These are phyloP conservation scores for Potamilus streckersoni DNA, from an alignment of 1,140 invertebrate genomes.

Conservation along the genomic window DNA sequence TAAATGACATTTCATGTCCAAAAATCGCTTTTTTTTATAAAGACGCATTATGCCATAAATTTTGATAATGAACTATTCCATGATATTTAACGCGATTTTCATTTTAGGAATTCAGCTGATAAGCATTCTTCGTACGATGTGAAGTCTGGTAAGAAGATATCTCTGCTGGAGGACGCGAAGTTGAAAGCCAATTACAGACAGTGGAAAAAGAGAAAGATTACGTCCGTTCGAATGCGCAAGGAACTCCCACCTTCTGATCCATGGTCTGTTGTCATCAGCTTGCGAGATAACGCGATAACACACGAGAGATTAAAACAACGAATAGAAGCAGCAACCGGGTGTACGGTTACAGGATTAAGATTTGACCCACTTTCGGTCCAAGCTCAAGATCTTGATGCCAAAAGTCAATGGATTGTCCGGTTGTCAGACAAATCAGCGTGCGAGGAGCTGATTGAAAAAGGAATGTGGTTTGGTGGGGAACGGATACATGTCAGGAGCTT, in stretches of 20 bases:
- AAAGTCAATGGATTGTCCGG: constrained; percentile 21
- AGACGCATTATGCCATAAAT: too few species aligned
- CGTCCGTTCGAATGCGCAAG: constrained; percentile 19
- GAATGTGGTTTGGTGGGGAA: constrained; percentile 10
- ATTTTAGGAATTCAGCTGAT: too few species aligned
- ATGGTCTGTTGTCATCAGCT: constrained; percentile 4
- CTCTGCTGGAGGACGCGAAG: constrained; percentile 5
- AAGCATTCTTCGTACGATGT: too few species aligned
- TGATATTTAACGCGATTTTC: too few species aligned
- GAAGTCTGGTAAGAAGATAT: not conserved
- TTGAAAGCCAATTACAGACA: constrained; percentile 17
- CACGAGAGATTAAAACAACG: constrained; percentile 12
- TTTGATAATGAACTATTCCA: too few species aligned
- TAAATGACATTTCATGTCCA: too few species aligned
- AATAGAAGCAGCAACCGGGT: constrained; percentile 10
- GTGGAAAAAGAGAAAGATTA: constrained; percentile 25
- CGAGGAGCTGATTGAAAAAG: not conserved
- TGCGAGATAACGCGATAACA: constrained; percentile 7
- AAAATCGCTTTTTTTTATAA: too few species aligned
- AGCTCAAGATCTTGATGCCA: constrained; percentile 9
- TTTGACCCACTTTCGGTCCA: constrained; percentile 24
- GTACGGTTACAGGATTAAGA: constrained; percentile 5
- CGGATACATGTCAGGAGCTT: constrained; percentile 9
- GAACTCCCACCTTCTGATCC: constrained; percentile 16
- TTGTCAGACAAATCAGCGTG: constrained; percentile 11